Percentiles rank a stretch among this genome's conserved stretches.
These are phyloP conservation scores for Oreochromis mossambicus DNA, from an alignment of 2,797 vertebrate species.

Conservation along the genomic window DNA sequence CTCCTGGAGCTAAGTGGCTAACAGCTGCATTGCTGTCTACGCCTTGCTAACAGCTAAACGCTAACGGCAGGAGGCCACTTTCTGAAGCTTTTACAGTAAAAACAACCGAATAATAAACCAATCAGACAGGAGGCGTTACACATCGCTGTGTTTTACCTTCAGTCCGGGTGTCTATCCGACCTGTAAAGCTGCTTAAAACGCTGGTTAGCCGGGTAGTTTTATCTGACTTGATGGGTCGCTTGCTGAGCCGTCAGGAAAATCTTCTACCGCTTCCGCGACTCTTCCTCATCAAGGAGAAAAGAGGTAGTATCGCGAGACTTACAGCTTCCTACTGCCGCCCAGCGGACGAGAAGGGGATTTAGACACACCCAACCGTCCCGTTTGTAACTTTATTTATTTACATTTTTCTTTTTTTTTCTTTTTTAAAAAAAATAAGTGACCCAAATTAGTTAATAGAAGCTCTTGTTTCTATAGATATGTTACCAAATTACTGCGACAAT, in stretches of 20 bases:
- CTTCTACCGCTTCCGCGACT: conserved; percentile 28
- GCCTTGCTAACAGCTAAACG: conserved; percentile 35
- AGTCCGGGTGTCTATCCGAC: background rate
- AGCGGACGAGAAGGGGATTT: background rate
- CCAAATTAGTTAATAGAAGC: background rate
- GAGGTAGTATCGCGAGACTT: conserved; percentile 4
- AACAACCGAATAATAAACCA: background rate
- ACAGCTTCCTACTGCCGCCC: background rate
- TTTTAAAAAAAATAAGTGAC: background rate
- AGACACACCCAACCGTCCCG: background rate
- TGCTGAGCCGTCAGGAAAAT: conserved; percentile 40
- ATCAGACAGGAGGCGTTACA: accelerated
- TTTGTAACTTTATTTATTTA: background rate
- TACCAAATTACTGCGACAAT: background rate
- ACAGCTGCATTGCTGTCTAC: conserved; percentile 24
- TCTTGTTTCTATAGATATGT: background rate
- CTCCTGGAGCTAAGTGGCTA: conserved; percentile 35
- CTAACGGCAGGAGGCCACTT: conserved; percentile 10
- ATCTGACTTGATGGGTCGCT: conserved; percentile 16
- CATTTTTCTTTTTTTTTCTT: background rate
- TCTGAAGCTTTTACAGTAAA: background rate
- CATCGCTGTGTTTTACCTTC: conserved; percentile 8
- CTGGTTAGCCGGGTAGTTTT: background rate
- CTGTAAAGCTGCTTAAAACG: background rate
- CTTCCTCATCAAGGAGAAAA: conserved; percentile 23